These are phyloP conservation scores for Ormyrus rosae DNA, from an alignment of 2,888 invertebrate species.

Conservation along the genomic window DNA sequence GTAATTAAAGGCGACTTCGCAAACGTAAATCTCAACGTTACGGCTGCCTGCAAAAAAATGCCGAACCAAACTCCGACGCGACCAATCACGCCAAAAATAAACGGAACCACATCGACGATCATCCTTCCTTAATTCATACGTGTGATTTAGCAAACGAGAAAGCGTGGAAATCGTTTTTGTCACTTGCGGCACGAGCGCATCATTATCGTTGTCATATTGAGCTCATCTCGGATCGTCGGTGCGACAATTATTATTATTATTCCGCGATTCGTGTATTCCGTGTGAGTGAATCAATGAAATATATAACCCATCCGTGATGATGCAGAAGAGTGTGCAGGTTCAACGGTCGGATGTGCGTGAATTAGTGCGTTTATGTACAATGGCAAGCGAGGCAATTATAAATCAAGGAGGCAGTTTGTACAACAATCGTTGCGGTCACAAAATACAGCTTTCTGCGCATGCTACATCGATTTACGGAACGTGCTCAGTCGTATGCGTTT, in stretches of 20 bases:
- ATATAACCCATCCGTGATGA: neutral
- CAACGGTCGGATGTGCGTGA: conserved; percentile 1
- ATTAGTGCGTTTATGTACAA: conserved; percentile 25
- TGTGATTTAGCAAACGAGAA: conserved; percentile 45
- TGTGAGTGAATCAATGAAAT: conserved; percentile 12
- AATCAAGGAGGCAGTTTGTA: neutral
- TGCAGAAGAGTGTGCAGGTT: no score
- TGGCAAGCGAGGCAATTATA: conserved; percentile 11
- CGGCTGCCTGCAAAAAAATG: no score
- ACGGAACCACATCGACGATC: conserved; percentile 20
- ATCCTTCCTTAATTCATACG: conserved; percentile 8
- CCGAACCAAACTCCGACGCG: no score
- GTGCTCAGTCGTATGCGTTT: conserved; percentile 13
- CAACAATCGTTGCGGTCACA: neutral
- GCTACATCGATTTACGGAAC: conserved; percentile 51
- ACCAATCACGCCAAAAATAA: conserved; percentile 51
- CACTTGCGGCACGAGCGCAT: neutral
- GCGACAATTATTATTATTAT: conserved; percentile 8
- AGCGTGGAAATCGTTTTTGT: conserved; percentile 27
- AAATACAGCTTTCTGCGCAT: conserved; percentile 49
- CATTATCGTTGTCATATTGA: neutral
- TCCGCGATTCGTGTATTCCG: neutral
- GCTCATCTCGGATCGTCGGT: neutral
- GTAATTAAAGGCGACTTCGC: no score
- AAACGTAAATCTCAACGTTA: no score